Percentiles rank a stretch among this genome's conserved stretches.
These are phyloP conservation scores for Platycercus adscitus DNA, from an alignment of 2,113 vertebrate species.

Conservation along the genomic window DNA sequence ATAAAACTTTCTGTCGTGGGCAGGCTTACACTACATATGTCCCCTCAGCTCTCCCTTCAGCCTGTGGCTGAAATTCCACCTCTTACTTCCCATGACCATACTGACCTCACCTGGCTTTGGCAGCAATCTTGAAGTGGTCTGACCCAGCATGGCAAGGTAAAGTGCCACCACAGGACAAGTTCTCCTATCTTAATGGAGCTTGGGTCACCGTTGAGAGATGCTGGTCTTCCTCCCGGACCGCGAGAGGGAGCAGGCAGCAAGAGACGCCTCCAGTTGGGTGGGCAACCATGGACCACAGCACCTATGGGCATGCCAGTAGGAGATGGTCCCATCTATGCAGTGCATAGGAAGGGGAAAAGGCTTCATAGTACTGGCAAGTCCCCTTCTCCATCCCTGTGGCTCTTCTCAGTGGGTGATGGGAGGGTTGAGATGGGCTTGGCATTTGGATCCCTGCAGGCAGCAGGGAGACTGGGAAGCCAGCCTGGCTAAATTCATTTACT, in stretches of 20 bases:
- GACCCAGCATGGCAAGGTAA: too few species aligned
- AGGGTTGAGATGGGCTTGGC: not conserved
- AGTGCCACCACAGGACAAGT: not conserved
- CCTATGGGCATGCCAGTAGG: not conserved
- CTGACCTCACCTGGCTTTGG: not conserved
- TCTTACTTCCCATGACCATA: not conserved
- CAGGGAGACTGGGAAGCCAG: not conserved
- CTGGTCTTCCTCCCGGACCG: too few species aligned
- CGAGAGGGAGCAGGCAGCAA: not conserved
- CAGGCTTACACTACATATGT: not conserved
- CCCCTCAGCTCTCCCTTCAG: not conserved
- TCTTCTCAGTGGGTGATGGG: not conserved
- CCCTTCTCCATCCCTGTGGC: fast-evolving
- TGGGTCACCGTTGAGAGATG: not conserved
- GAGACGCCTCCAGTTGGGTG: not conserved
- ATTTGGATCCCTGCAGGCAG: not conserved
- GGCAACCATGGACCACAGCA: fast-evolving
- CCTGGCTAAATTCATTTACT: not conserved
- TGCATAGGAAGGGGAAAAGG: not conserved
- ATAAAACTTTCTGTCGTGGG: not conserved
- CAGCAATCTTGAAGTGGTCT: not conserved
- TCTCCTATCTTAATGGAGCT: not conserved
- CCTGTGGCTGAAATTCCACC: not conserved
- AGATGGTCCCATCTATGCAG: fast-evolving
- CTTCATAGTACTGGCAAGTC: fast-evolving